Evolutionary conservation across 2,113 vertebrate genomes (phyloP), one percentile per base, ranked within the genome.

Genomic region (Dicrurus megarhynchus): DNA sequence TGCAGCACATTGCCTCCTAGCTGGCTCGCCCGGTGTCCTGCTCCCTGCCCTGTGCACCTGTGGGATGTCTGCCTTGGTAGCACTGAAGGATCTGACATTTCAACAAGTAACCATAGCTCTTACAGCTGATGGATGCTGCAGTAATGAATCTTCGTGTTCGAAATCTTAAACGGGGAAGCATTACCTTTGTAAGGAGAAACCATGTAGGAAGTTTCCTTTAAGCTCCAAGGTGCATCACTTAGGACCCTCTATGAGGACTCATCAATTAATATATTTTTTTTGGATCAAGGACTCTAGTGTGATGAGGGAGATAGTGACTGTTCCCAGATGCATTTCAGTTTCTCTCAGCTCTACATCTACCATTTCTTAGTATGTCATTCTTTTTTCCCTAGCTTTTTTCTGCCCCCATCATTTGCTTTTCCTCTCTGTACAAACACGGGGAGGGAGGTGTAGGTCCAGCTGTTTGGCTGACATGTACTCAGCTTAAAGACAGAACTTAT

Each of bases 131-230:
- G 24, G 53, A 14, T 30, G 4, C 50, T 41, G 49, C 46, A 55
- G 14, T 17, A 20, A 65, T 2, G 16, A 14, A 17, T 4, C 53
- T 41, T 21, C 17, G 52, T 13, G 12, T 18, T 47, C 0, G 2
- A 16, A 44, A 50, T 32, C 10, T 57, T 22, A 61, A 46, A 21
- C 15, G 13, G 17, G 37, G 13, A 27, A 56, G 37, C 39, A 8
- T 6, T 26, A 24, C 3, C 1, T 7, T 15, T 11, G 20, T 33
- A 26, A 47, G 70, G 59, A 56, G 4, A 56, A 80, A 33, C 7
- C 35, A 47, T 0, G 1, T 0, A 26, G 7, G 7, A 23, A 52
- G 13, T 13, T 61, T 42, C 46, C 57, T 42, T 44, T n/a, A 14
- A 59, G 28, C n/a, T 39, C 22, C 41, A 24, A 27, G 46, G 14